Evolutionary conservation across 2,113 vertebrate species (phyloP), one percentile per base, ranked within the genome.

Genomic region (Tamias sibiricus): DNA sequence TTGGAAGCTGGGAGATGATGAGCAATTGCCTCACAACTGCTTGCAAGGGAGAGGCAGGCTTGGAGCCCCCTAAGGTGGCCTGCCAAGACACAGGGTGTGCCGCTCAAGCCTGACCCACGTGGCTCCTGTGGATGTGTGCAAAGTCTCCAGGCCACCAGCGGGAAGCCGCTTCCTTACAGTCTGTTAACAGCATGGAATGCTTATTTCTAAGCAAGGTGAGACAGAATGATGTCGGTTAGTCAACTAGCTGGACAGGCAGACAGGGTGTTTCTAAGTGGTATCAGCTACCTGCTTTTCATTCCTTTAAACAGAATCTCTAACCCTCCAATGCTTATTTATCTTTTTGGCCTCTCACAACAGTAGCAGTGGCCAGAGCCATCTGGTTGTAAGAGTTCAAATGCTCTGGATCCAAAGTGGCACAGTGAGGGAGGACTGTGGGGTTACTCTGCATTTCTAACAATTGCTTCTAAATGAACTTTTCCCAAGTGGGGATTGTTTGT

Each of bases 381-480:
- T 66, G 26, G 76, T 42, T 85, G 4, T 57, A 57, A 87, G 66
- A 95, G 77, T 26, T 84, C 77, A 35, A 35, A 8, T 40, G 52
- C 49, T 71, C n/a, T 44, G 17, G 30, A 42, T 72, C 62, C 9
- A 54, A 0, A 4, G n/a, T 28, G 14, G 37, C 28, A 47, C 32
- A 24, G 10, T 83, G 75, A 76, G 20, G 35, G 11, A 77, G 11
- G n/a, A n/a, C 54, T 5, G 8, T 24, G 32, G 57, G 42, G 44
- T 81, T 7, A 47, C 2, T 80, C 64, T 68, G 11, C 28, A n/a
- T 86, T 82, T 93, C 76, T 68, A 68, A 92, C 77, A 44, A 8
- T 49, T 32, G 49, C 59, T 94, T 94, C 82, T 69, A 81, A 80
- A 76, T 77, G 82, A 40, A 77, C 40, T 90, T 69, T 88, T 93